phyloP scores from a whole-genome alignment of 2,113 vertebrate species.

The Shinisaurus crocodilurus region DNA sequence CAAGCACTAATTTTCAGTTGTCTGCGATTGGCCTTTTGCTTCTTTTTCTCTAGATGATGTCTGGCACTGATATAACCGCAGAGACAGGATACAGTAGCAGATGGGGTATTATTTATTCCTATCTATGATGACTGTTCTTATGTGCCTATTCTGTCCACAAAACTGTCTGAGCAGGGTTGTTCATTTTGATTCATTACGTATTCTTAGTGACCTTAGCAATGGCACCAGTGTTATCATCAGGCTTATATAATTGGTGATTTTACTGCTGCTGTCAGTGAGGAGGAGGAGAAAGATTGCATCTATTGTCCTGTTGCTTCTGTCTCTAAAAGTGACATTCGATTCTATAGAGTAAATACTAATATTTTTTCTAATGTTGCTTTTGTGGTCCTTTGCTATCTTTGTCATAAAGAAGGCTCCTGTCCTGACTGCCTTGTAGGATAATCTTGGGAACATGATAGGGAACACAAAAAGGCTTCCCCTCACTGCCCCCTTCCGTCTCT shows the following conservation, averaged over 20 bases:
- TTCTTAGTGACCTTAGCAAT: conserved; percentile 47
- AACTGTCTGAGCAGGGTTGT: conserved; percentile 12
- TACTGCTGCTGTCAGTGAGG: conserved; percentile 33
- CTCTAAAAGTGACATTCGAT: not conserved
- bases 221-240: conserved; percentile 41
- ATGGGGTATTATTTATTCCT: conserved; percentile 13
- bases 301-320: not conserved
- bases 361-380: not conserved
- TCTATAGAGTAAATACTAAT: not conserved
- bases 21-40: conserved; percentile 6
- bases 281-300: conserved; percentile 20
- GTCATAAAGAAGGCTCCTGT: not conserved
- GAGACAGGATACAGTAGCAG: conserved; percentile 2
- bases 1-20: conserved; percentile 13
- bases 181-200: conserved; percentile 49
- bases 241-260: conserved; percentile 25
- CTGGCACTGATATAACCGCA: not conserved
- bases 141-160: conserved; percentile 4
- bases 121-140: not conserved
- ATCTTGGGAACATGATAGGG: not conserved
- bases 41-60: not conserved
- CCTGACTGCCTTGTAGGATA: not conserved
- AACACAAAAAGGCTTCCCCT: not conserved
- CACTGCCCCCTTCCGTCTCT: not conserved
- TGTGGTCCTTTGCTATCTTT: not conserved